Evolutionary conservation across 2,888 invertebrate genomes (phyloP).

Genomic region (Sesamia inferens): DNA sequence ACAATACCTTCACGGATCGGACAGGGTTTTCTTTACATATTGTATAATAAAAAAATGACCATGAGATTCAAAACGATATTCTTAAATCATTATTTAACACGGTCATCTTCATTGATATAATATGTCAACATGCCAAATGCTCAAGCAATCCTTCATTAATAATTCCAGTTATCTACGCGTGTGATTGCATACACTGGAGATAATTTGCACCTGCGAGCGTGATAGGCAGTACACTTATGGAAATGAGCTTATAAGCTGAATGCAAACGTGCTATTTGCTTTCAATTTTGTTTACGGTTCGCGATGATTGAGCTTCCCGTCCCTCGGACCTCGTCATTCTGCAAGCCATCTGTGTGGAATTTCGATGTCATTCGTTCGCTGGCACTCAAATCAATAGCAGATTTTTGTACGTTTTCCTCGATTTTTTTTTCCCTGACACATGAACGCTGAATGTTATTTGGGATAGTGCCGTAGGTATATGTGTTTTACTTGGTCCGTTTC

Average conservation of each 20-base stretch:
- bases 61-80: not conserved
- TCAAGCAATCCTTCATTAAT: conserved; percentile 53
- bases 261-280: conserved; percentile 73
- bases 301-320: conserved; percentile 63
- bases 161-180: conserved; percentile 53
- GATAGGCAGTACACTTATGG: conserved; percentile 73
- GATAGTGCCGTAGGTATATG: conserved; percentile 8
- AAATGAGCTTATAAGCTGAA: conserved; percentile 76
- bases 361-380: conserved; percentile 66
- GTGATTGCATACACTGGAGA: conserved; percentile 59
- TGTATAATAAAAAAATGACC: not conserved
- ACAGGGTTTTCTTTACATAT: too few species aligned
- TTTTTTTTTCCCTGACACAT: conserved; percentile 26
- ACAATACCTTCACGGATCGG: too few species aligned
- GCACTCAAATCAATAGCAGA: conserved; percentile 47
- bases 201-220: conserved; percentile 68
- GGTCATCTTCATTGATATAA: conserved; percentile 29
- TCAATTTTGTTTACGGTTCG: conserved; percentile 71
- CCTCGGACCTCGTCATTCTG: conserved; percentile 31
- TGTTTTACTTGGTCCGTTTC: conserved; percentile 5
- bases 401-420: conserved; percentile 29
- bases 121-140: conserved; percentile 50
- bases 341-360: conserved; percentile 57
- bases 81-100: not conserved
- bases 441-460: conserved; percentile 28